A percentile compares a stretch with the other conserved stretches of the same genome.
These are phyloP conservation scores for Murina feae DNA, from an alignment of 2,113 vertebrate genomes.

Conservation along the genomic window DNA sequence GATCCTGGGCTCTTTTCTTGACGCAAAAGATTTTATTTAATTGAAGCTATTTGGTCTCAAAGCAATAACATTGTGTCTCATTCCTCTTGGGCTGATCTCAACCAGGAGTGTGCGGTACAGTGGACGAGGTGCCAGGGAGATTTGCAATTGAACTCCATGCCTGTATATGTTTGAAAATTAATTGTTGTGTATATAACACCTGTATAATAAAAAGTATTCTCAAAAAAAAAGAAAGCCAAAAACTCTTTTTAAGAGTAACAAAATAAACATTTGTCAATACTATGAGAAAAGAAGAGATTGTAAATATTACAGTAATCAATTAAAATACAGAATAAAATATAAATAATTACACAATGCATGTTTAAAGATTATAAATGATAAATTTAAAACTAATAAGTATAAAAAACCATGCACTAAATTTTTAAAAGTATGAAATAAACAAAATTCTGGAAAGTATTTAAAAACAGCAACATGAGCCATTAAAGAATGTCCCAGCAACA, in stretches of 20 bases:
- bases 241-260: not conserved
- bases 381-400: not conserved
- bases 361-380: not conserved
- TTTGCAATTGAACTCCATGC: slow-evolving; percentile 46
- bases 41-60: slow-evolving; percentile 70
- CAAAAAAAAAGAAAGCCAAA: not conserved
- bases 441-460: not conserved
- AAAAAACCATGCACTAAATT: not conserved
- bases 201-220: slow-evolving; percentile 88
- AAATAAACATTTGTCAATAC: not conserved
- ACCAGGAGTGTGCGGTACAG: slow-evolving; percentile 55
- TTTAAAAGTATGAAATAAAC: not conserved
- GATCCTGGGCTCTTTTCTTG: slow-evolving; percentile 59
- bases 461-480: not conserved
- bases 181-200: slow-evolving; percentile 82
- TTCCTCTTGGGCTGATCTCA: slow-evolving; percentile 53
- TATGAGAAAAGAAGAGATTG: not conserved
- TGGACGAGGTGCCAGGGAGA: slow-evolving; percentile 56
- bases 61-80: slow-evolving; percentile 71
- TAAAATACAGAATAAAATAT: not conserved
- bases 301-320: no score
- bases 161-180: slow-evolving; percentile 76
- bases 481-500: not conserved
- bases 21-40: slow-evolving; percentile 71
- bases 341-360: not conserved